These are phyloP conservation scores for Parascotia fuliginaria DNA, from an alignment of 2,888 invertebrate genomes.

Conservation along the genomic window DNA sequence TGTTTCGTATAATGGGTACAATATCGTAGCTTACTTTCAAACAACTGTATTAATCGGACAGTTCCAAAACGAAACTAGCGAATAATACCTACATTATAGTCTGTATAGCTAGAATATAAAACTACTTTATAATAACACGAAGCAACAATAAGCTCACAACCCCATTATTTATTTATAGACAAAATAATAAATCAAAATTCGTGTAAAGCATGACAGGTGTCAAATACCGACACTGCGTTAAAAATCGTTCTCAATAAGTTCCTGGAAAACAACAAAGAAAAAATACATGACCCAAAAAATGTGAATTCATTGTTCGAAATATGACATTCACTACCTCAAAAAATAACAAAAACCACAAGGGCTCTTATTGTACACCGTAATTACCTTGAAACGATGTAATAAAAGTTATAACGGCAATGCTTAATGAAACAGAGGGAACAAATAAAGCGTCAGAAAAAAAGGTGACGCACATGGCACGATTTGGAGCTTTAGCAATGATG, in stretches of 20 bases:
- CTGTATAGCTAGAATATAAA: no score
- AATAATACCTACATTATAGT: no score
- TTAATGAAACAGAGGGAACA: slow-evolving; percentile 50
- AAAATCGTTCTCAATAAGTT: slow-evolving; percentile 10
- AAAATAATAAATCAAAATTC: neutral
- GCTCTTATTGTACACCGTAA: slow-evolving; percentile 48
- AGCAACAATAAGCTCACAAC: no score
- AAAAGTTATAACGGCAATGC: slow-evolving; percentile 50
- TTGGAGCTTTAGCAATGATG: slow-evolving; percentile 55
- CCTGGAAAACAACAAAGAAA: slow-evolving; percentile 9
- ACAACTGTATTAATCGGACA: no score
- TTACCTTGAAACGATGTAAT: slow-evolving; percentile 51
- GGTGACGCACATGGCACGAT: slow-evolving; percentile 53
- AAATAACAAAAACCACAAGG: slow-evolving; percentile 48
- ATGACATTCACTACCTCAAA: slow-evolving; percentile 32
- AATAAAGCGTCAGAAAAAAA: slow-evolving; percentile 49
- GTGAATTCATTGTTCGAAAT: slow-evolving; percentile 30
- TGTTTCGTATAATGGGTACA: no score
- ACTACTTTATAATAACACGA: no score
- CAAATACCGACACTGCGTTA: neutral
- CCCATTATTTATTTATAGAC: neutral
- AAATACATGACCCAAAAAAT: slow-evolving; percentile 20
- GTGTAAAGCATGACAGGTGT: neutral
- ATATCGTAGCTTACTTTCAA: no score
- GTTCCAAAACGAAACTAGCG: no score